A percentile compares a stretch with the other conserved stretches of the same genome.
Evolutionary conservation across 1,140 invertebrate species (phyloP).

Genomic region (Cotesia vestalis): DNA sequence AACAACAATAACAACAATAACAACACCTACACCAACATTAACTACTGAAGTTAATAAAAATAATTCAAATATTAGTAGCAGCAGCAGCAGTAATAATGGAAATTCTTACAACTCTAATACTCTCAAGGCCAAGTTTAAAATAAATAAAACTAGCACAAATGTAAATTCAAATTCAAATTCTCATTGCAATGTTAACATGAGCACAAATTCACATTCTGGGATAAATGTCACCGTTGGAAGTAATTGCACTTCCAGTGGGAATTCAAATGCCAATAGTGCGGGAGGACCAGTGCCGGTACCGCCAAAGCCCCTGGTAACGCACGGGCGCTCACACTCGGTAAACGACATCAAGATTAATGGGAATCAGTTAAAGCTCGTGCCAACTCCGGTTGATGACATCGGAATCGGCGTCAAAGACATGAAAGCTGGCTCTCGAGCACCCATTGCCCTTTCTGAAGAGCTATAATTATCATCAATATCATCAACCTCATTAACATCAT

Average conservation of each 20-base stretch:
- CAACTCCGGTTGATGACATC: slow-evolving; percentile 72
- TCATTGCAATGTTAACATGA: slow-evolving; percentile 44
- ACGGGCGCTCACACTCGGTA: slow-evolving; percentile 77
- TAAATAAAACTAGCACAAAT: slow-evolving; percentile 10
- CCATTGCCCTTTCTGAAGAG: slow-evolving; percentile 73
- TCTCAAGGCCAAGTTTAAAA: slow-evolving; percentile 30
- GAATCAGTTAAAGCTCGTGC: slow-evolving; percentile 72
- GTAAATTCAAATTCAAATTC: slow-evolving; percentile 39
- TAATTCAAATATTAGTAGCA: slow-evolving; percentile 25
- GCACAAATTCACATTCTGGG: slow-evolving; percentile 44
- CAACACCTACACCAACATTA: not conserved
- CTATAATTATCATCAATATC: slow-evolving; percentile 59
- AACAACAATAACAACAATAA: not conserved
- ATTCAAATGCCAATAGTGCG: slow-evolving; percentile 44
- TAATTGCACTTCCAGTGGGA: slow-evolving; percentile 55
- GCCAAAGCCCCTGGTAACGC: slow-evolving; percentile 68
- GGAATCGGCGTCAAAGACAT: slow-evolving; percentile 67
- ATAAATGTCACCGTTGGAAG: slow-evolving; percentile 38
- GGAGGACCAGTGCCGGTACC: too few relatives aligned
- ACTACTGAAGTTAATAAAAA: not conserved
- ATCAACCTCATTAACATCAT: slow-evolving; percentile 13
- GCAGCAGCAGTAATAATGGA: not conserved
- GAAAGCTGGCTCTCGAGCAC: slow-evolving; percentile 70
- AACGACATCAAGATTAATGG: slow-evolving; percentile 80
- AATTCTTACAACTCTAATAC: slow-evolving; percentile 20